These are phyloP conservation scores for Melanotaenia nigrans DNA, from an alignment of 2,797 vertebrate species.

Conservation along the genomic window DNA sequence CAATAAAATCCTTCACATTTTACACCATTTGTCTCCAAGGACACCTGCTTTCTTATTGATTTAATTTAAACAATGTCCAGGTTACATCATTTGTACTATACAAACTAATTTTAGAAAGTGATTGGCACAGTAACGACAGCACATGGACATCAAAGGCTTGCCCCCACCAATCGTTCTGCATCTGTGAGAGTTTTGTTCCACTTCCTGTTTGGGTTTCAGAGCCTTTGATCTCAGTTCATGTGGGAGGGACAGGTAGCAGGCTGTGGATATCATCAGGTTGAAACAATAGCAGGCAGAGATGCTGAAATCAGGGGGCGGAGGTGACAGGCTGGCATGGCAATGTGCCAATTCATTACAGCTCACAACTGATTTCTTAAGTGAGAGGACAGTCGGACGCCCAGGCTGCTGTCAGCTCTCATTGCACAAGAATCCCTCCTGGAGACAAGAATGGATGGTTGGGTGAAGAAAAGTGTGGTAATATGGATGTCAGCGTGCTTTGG, in stretches of 20 bases:
- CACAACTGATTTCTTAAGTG: constrained; percentile 20
- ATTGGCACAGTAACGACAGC: constrained; percentile 8
- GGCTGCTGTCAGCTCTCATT: constrained; percentile 22
- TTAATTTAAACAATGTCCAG: constrained; percentile 26
- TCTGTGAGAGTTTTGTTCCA: constrained; percentile 59
- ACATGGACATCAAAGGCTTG: constrained; percentile 46
- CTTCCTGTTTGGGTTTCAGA: constrained; percentile 74
- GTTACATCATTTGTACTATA: constrained; percentile 28
- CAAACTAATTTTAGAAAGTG: constrained; percentile 32
- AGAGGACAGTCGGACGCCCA: constrained; percentile 2
- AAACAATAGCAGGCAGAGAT: constrained; percentile 64
- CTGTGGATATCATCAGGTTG: constrained; percentile 52
- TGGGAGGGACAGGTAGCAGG: constrained; percentile 68
- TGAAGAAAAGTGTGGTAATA: neutral
- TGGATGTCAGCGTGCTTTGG: neutral
- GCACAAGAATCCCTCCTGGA: neutral
- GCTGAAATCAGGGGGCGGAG: constrained; percentile 44
- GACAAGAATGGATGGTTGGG: neutral
- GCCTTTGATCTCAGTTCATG: constrained; percentile 68
- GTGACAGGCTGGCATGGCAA: constrained; percentile 46
- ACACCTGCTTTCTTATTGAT: constrained; percentile 15
- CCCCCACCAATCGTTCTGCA: constrained; percentile 46
- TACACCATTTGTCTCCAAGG: constrained; percentile 12
- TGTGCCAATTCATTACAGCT: constrained; percentile 39
- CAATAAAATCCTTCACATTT: constrained; percentile 8